These are phyloP conservation scores for Centropyge bicolor DNA, from an alignment of 2,797 vertebrate species.

Conservation along the genomic window DNA sequence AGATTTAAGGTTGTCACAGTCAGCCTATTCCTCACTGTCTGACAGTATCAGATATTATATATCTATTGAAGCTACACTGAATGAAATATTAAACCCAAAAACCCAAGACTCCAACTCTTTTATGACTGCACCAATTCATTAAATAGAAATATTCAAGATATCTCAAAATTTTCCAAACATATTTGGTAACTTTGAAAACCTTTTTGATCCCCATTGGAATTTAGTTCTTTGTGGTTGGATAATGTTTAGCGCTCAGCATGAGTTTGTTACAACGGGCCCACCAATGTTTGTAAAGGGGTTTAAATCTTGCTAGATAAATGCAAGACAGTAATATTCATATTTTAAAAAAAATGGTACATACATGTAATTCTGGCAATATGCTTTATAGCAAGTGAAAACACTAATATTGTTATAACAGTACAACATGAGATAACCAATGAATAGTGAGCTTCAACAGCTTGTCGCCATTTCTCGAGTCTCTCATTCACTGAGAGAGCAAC, in stretches of 20 bases:
- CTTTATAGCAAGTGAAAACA: background rate
- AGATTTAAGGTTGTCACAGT: background rate
- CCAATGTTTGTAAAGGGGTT: background rate
- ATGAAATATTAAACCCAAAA: conserved; percentile 18
- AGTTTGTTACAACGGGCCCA: too few relatives aligned
- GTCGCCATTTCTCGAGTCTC: background rate
- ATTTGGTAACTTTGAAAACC: conserved; percentile 8
- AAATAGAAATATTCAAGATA: background rate
- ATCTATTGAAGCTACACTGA: background rate
- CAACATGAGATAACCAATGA: background rate
- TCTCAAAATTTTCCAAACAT: background rate
- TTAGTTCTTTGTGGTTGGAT: background rate
- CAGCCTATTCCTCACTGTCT: background rate
- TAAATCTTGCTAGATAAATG: background rate
- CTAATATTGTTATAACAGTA: background rate
- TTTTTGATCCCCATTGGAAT: background rate
- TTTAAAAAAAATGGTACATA: background rate
- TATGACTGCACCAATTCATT: background rate
- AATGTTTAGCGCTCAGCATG: background rate
- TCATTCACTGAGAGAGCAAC: background rate
- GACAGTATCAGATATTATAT: background rate
- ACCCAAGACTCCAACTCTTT: background rate
- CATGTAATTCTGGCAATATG: background rate
- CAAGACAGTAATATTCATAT: background rate
- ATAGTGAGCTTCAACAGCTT: background rate